Percentiles rank a stretch among this genome's conserved stretches.
Evolutionary conservation across 2,888 invertebrate species (phyloP).

Genomic region (Acanthosepion pharaonis): DNA sequence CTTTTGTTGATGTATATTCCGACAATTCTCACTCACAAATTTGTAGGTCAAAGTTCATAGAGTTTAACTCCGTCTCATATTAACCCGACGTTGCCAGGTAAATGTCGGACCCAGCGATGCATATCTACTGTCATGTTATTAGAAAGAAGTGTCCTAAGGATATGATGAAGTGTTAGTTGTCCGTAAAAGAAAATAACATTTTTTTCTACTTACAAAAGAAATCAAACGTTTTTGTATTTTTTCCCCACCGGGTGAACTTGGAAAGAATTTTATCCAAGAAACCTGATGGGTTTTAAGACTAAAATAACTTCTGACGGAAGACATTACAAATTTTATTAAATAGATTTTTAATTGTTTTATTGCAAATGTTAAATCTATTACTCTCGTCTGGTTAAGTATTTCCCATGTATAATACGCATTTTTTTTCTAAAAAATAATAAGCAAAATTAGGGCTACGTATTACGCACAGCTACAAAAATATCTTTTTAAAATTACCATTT

Average conservation of each 20-base stretch:
- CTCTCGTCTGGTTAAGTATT: no score
- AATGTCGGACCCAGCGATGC: background rate
- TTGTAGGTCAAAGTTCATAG: background rate
- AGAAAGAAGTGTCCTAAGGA: no score
- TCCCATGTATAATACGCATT: no score
- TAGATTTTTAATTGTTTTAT: no score
- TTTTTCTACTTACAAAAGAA: background rate
- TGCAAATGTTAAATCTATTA: no score
- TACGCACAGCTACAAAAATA: no score
- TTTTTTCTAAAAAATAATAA: no score
- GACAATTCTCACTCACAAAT: no score
- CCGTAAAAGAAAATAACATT: background rate
- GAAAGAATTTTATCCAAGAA: background rate
- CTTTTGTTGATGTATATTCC: background rate
- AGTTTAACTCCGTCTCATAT: background rate
- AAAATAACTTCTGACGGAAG: background rate
- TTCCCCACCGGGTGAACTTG: background rate
- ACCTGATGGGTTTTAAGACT: background rate
- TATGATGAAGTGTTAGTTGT: background rate
- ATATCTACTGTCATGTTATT: background rate
- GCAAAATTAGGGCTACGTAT: no score
- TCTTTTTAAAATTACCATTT: no score
- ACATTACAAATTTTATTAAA: background rate
- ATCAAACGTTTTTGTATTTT: background rate
- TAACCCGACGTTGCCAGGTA: background rate